phyloP scores from a whole-genome alignment of 2,797 vertebrate genomes.

The Sylvilagus floridanus region DNA sequence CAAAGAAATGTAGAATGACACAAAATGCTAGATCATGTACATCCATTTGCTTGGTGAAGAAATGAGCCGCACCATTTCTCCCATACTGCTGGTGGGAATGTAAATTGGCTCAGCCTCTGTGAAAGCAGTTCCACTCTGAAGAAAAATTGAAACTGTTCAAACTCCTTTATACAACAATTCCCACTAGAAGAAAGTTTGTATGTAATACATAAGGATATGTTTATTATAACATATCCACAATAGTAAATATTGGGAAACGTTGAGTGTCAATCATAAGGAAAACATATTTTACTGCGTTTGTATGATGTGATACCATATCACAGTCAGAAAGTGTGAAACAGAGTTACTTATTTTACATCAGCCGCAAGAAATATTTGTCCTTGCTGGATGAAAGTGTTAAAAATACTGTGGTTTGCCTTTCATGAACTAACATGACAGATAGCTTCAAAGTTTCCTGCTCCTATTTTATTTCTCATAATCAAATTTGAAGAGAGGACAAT shows the following conservation, averaged over 20 bases:
- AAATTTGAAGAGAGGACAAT: background rate
- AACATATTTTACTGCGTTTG: background rate
- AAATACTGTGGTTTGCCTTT: background rate
- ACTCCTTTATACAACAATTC: background rate
- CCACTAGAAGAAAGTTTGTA: background rate
- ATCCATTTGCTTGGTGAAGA: background rate
- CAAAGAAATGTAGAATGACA: background rate
- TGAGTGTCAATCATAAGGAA: background rate
- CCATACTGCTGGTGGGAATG: background rate
- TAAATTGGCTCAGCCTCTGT: background rate
- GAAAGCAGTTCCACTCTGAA: slow-evolving; percentile 11
- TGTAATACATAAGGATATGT: background rate
- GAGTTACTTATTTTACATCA: background rate
- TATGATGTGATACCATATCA: background rate
- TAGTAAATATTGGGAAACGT: background rate
- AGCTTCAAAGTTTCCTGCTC: background rate
- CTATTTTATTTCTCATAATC: slow-evolving; percentile 36
- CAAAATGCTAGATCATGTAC: background rate
- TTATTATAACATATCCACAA: background rate
- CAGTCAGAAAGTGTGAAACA: background rate
- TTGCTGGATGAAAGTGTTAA: background rate
- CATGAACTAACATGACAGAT: background rate
- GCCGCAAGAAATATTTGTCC: background rate
- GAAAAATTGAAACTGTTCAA: background rate
- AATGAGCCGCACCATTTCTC: background rate